These are phyloP conservation scores for Acrocephalus scirpaceus DNA, from an alignment of 2,797 vertebrate species.

Conservation along the genomic window DNA sequence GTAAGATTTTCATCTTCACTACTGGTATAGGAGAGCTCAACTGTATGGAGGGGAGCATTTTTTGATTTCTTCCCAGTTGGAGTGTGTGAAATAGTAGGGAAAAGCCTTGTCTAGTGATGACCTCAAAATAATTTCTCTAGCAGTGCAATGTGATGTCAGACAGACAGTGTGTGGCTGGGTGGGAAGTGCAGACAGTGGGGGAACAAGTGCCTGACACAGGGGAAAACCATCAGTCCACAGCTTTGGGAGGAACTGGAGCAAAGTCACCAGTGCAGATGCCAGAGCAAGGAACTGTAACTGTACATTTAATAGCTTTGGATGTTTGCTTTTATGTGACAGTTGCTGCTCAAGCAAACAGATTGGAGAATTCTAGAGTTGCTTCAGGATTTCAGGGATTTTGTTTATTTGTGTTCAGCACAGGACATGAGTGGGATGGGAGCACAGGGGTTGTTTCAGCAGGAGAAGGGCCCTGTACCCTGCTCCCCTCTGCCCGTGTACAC, in stretches of 20 bases:
- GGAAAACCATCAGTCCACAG: not conserved
- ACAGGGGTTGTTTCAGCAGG: not conserved
- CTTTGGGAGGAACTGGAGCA: conserved; percentile 19
- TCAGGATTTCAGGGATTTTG: not conserved
- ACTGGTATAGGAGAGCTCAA: not conserved
- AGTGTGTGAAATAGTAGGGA: not conserved
- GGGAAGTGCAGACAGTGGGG: not conserved
- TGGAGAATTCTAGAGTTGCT: conserved; percentile 28
- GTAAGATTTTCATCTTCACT: not conserved
- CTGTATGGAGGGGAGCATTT: not conserved
- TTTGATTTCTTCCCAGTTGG: not conserved
- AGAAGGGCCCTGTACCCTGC: not conserved
- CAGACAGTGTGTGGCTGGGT: not conserved
- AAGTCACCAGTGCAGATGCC: conserved; percentile 54
- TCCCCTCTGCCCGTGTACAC: not conserved
- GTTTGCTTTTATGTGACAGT: conserved; percentile 40
- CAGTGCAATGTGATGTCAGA: not conserved
- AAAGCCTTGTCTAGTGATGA: not conserved
- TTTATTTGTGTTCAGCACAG: not conserved
- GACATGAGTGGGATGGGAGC: not conserved
- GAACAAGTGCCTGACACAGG: not conserved
- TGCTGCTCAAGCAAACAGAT: conserved; percentile 52
- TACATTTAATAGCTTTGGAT: conserved; percentile 38
- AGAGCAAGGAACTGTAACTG: not conserved
- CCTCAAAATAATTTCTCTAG: not conserved